Base-by-base conservation (phyloP, 2,797 vertebrate species). In the Phalanger gymnotis region DNA sequence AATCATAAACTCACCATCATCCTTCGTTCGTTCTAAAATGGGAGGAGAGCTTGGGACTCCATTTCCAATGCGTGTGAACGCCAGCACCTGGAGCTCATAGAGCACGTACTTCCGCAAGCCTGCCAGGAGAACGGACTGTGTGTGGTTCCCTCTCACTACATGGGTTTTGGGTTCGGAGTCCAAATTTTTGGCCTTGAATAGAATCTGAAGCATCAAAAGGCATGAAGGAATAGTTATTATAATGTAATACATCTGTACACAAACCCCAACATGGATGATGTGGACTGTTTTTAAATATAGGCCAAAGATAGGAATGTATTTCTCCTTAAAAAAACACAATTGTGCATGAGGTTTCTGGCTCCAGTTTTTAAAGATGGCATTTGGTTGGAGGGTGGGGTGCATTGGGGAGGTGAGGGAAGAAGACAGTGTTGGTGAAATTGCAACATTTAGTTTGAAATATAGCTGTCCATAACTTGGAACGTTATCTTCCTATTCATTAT, bases 11-110 rank as follows among this genome's bases (percentile, higher is more conserved):
- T 0, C 89, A 99, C 99, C 99, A 2, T 99, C 99, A 11, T 99
- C 99, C 97, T 99, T 99, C 97, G 99, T 99, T 89, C 99, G 98
- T 96, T 99, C 99, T 19, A 98, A 98, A 53, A 99, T 93, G 0
- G 99, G 94, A 0, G 99, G 99, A 22, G 87, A 97, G 98, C 99
- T 99, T 98, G 99, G 98, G 1, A 99, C 99, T 0, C 99, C 99
- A 0, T 99, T 99, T 0, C 99, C 99, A 0, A 99, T 99, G 55
- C 99, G 99, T 0, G 99, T 99, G 99, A 99, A 99, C 0, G 99
- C 99, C 98, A 99, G 96, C 22, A 99, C 99, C 98, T 99, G 99
- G 90, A 99, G 99, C 98, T 99, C 98, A 0, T 99, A 99, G n/a
- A 99, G 97, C 0, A 99, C 98, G 0, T 99, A 99, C 91, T 99